Percentiles rank a stretch among this genome's conserved stretches.
Conservation (phyloP, 2,113 vertebrate genomes). For the Montifringilla adamsi region DNA sequence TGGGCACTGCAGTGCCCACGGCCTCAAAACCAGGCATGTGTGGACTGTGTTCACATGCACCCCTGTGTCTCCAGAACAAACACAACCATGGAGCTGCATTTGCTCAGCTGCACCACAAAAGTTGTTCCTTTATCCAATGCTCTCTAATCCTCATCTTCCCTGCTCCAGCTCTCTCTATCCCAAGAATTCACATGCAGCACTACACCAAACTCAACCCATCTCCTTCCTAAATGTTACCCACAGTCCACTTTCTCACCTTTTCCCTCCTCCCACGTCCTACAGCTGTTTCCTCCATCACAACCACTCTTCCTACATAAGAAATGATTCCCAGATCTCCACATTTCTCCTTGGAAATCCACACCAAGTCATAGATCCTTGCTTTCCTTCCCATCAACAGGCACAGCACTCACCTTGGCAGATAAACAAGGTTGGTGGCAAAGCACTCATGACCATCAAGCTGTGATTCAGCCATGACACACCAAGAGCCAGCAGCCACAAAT, state of each 20-base stretch:
- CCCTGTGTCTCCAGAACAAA: neutral
- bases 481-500: neutral
- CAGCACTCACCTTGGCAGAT: neutral
- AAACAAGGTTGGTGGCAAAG: neutral
- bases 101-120: neutral
- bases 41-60: neutral
- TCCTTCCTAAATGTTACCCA: neutral
- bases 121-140: accelerated
- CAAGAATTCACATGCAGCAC: neutral
- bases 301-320: neutral
- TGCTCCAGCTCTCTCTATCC: neutral
- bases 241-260: neutral
- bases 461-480: neutral
- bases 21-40: accelerated
- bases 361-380: neutral
- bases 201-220: neutral
- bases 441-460: neutral
- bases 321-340: neutral
- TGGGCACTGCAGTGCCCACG: accelerated
- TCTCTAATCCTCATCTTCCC: neutral
- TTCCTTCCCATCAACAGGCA: neutral
- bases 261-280: neutral
- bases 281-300: neutral
- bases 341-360: neutral
- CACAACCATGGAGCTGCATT: accelerated